Percentiles rank a stretch among this genome's conserved stretches.
These are phyloP conservation scores for Alexandromys fortis DNA, from an alignment of 2,113 vertebrate genomes.

Conservation along the genomic window DNA sequence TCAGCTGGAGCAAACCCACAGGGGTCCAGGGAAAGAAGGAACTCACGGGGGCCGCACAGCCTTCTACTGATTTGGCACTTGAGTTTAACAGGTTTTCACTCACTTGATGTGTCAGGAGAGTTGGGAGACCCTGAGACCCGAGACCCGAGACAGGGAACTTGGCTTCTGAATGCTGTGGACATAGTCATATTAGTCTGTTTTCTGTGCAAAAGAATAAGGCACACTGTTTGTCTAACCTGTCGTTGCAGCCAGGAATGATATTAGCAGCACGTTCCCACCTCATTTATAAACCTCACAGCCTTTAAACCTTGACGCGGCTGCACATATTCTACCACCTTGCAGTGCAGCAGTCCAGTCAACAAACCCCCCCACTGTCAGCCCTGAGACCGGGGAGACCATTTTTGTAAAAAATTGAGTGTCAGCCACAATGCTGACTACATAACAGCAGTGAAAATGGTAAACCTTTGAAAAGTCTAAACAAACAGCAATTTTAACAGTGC, in stretches of 20 bases:
- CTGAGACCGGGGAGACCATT: background rate
- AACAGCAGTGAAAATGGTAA: background rate
- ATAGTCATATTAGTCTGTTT: background rate
- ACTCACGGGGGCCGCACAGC: background rate
- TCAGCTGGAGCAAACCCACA: background rate
- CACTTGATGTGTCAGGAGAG: background rate
- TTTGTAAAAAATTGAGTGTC: background rate
- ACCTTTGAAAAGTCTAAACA: background rate
- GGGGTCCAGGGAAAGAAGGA: background rate
- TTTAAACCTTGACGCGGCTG: background rate
- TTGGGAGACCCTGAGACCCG: background rate
- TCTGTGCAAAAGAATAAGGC: background rate
- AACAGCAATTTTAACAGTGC: background rate
- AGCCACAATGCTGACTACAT: background rate
- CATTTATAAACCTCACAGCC: background rate
- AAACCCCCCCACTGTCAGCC: background rate
- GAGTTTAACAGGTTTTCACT: constrained; percentile 1
- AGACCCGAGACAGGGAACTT: background rate
- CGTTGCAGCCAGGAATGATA: background rate
- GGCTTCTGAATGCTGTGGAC: background rate
- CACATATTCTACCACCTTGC: background rate
- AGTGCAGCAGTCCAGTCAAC: background rate
- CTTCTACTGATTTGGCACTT: constrained; percentile 18
- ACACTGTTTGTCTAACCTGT: background rate
- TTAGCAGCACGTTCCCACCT: background rate